Conservation (phyloP, 1,140 invertebrate genomes). For the Micrasema longulum region DNA sequence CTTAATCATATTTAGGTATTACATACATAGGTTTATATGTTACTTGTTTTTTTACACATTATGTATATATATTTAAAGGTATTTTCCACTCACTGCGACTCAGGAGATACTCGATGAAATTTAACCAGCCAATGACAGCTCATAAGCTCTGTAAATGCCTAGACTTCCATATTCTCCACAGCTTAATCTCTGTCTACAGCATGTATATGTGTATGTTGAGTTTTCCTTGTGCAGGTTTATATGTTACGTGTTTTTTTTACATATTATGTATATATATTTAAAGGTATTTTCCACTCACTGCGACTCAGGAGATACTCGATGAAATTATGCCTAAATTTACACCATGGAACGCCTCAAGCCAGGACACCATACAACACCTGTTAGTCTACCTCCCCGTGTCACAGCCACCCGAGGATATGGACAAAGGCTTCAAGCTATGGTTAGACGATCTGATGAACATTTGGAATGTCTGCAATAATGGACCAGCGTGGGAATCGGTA, state of each 20-base stretch:
- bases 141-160: too few species aligned
- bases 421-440: constrained; percentile 82
- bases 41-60: too few species aligned
- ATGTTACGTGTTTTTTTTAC: neutral
- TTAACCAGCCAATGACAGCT: too few species aligned
- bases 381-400: constrained; percentile 83
- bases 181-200: too few species aligned
- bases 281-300: constrained; percentile 80
- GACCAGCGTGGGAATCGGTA: constrained; percentile 78
- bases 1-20: too few species aligned
- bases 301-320: constrained; percentile 90
- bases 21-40: too few species aligned
- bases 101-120: too few species aligned
- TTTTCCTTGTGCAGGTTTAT: too few species aligned
- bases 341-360: constrained; percentile 74
- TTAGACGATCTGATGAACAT: constrained; percentile 85
- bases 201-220: too few species aligned
- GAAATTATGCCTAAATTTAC: constrained; percentile 83
- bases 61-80: too few species aligned
- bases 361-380: constrained; percentile 73
- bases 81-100: too few species aligned
- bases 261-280: neutral
- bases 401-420: constrained; percentile 73
- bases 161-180: too few species aligned
- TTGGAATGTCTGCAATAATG: constrained; percentile 81